Conservation (phyloP, 1,140 invertebrate genomes). For the Phymastichus coffea region DNA sequence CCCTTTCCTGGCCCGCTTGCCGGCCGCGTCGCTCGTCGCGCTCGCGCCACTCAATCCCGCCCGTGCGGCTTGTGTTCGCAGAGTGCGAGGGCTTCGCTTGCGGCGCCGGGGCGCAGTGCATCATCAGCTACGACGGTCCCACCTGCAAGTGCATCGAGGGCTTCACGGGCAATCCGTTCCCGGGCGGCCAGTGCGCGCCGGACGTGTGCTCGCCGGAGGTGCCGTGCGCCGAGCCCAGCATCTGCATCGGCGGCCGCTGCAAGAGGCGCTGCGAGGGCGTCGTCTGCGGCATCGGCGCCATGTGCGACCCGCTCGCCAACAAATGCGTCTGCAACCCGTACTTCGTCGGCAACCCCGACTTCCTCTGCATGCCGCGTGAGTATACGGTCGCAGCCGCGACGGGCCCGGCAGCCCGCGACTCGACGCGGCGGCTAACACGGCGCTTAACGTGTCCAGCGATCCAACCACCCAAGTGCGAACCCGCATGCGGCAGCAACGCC, state of each 20-base stretch:
- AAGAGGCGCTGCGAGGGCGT: slow-evolving; percentile 82
- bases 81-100: slow-evolving; percentile 81
- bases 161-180: slow-evolving; percentile 86
- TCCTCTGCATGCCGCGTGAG: slow-evolving; percentile 89
- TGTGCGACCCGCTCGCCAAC: slow-evolving; percentile 76
- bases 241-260: slow-evolving; percentile 82
- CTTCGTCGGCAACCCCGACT: slow-evolving; percentile 84
- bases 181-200: slow-evolving; percentile 77
- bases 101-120: slow-evolving; percentile 80
- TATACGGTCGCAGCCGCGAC: slow-evolving; percentile 36
- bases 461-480: slow-evolving; percentile 73
- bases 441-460: slow-evolving; percentile 64
- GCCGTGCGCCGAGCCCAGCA: slow-evolving; percentile 75
- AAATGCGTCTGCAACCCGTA: slow-evolving; percentile 84
- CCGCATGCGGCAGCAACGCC: slow-evolving; percentile 77
- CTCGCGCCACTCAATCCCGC: too few species aligned
- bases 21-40: neutral
- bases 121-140: slow-evolving; percentile 79
- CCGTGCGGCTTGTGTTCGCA: too few species aligned
- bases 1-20: neutral
- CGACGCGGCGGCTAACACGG: too few species aligned
- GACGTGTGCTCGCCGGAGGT: slow-evolving; percentile 76
- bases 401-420: too few species aligned
- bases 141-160: slow-evolving; percentile 86
- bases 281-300: slow-evolving; percentile 79